Conservation (phyloP, 2,797 vertebrate species). For the Enteromius treurensis region DNA sequence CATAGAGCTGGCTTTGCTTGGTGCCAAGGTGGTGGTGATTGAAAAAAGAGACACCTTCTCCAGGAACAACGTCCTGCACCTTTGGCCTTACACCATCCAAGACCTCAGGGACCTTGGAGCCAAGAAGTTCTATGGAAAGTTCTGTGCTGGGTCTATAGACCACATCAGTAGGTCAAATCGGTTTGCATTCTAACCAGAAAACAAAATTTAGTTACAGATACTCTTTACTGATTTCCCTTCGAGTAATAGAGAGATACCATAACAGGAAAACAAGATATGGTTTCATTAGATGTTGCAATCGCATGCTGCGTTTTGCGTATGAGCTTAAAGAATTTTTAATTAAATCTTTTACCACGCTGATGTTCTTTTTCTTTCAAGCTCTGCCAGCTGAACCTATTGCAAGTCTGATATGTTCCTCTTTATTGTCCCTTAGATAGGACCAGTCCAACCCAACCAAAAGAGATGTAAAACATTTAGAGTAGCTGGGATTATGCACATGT, state of each 20-base stretch:
- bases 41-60: slow-evolving; percentile 97
- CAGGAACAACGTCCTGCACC: slow-evolving; percentile 96
- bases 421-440: slow-evolving; percentile 22
- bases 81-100: slow-evolving; percentile 97
- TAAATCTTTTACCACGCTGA: neutral
- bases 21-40: slow-evolving; percentile 93
- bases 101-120: slow-evolving; percentile 93
- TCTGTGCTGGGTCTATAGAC: slow-evolving; percentile 95
- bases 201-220: neutral
- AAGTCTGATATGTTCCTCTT: slow-evolving; percentile 13
- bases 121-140: slow-evolving; percentile 98
- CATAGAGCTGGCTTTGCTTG: slow-evolving; percentile 93
- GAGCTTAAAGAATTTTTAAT: neutral
- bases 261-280: neutral
- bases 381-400: slow-evolving; percentile 7
- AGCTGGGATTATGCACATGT: slow-evolving; percentile 33
- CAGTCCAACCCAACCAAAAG: slow-evolving; percentile 29
- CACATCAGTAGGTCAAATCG: slow-evolving; percentile 92
- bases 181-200: neutral
- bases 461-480: slow-evolving; percentile 34
- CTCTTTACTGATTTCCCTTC: neutral
- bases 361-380: slow-evolving; percentile 11
- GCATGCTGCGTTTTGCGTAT: neutral
- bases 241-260: neutral
- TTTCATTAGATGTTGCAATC: neutral